phyloP scores from a whole-genome alignment of 1,140 invertebrate genomes.

The Ceratina calcarata region DNA sequence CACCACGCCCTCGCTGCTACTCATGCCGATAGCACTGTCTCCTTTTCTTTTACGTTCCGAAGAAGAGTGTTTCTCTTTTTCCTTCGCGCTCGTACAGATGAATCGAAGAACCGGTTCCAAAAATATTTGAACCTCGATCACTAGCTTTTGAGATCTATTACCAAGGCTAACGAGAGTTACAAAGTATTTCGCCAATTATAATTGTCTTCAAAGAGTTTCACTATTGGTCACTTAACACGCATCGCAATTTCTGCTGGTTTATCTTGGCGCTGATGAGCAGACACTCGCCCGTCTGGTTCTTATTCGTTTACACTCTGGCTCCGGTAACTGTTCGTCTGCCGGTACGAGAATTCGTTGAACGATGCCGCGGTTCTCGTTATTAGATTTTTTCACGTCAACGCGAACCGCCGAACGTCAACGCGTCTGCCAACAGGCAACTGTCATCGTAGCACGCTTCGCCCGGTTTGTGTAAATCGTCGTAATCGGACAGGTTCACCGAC shows the following conservation, averaged over 20 bases:
- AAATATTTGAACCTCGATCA: neutral
- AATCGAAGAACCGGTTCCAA: neutral
- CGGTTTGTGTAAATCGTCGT: neutral
- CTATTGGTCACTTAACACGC: neutral
- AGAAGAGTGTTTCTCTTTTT: neutral
- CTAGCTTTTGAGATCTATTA: neutral
- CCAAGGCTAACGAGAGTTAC: neutral
- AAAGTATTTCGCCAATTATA: neutral
- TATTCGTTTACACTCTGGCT: neutral
- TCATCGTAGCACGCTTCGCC: conserved; percentile 6
- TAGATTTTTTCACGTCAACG: neutral
- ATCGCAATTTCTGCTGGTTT: neutral
- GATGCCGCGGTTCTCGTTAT: neutral
- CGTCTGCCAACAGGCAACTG: neutral
- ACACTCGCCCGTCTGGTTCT: neutral
- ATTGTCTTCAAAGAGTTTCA: conserved; percentile 1
- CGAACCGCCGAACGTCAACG: conserved; percentile 13
- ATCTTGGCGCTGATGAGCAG: neutral
- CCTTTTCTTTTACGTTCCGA: neutral
- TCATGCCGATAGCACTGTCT: conserved; percentile 59
- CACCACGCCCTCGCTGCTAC: conserved; percentile 69
- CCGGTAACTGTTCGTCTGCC: neutral
- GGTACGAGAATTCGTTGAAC: neutral
- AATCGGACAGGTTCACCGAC: neutral
- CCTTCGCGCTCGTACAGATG: rapidly evolving